Evolutionary conservation across 2,113 vertebrate species (phyloP).

Genomic region (Oryzias melastigma): DNA sequence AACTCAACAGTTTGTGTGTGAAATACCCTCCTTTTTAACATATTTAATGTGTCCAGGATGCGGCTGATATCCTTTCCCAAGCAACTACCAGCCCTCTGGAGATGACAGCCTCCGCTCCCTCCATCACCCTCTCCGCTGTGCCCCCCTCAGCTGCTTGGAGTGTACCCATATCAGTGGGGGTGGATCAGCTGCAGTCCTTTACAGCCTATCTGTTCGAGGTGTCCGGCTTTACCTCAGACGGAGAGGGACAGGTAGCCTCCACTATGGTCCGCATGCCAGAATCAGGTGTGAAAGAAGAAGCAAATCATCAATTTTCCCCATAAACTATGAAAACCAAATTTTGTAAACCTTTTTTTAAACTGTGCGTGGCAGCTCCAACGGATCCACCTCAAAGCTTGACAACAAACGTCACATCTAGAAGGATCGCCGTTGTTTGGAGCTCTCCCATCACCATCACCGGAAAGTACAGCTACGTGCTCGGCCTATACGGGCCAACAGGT

Average conservation of each 20-base stretch:
- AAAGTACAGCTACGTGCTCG: conserved; percentile 87
- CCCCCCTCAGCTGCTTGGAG: conserved; percentile 85
- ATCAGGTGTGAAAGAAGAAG: conserved; percentile 78
- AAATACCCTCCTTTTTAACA: conserved; percentile 5
- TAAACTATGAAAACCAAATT: too few species aligned
- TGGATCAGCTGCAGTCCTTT: conserved; percentile 87
- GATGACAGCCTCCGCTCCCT: conserved; percentile 68
- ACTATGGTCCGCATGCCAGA: conserved; percentile 93
- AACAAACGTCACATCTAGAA: conserved; percentile 84
- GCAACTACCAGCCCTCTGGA: conserved; percentile 87
- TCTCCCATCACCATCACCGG: conserved; percentile 87
- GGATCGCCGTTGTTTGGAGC: conserved; percentile 85
- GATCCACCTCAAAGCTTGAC: conserved; percentile 86
- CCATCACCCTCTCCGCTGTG: conserved; percentile 67
- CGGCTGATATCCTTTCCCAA: conserved; percentile 89
- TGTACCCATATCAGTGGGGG: conserved; percentile 87
- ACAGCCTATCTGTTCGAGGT: conserved; percentile 96
- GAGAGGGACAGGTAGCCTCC: conserved; percentile 91
- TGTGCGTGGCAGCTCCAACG: conserved; percentile 83
- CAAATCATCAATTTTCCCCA: not conserved
- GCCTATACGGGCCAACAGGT: conserved; percentile 87
- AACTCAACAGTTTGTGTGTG: not conserved
- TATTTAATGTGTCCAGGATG: conserved; percentile 78
- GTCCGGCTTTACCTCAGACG: conserved; percentile 92
- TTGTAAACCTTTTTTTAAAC: not conserved